Percentiles rank a stretch among this genome's conserved stretches.
These are phyloP conservation scores for Meandrina meandrites DNA, from an alignment of 92 coral and sea anemone species.

Conservation along the genomic window DNA sequence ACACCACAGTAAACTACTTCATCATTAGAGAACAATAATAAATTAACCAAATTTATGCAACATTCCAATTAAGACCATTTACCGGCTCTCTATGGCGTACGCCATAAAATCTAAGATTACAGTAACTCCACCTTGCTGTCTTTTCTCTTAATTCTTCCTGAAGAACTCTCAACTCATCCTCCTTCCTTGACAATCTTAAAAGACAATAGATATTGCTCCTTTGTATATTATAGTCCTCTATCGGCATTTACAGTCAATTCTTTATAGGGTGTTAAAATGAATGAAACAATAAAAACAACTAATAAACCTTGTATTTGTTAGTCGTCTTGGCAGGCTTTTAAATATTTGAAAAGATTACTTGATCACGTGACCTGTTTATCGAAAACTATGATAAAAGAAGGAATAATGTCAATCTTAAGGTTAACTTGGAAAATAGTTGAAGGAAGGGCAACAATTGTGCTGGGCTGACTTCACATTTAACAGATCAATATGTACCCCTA, in stretches of 20 bases:
- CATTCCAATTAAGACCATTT: neutral
- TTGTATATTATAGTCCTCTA: neutral
- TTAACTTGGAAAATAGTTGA: too few relatives aligned
- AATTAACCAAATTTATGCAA: neutral
- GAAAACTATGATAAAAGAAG: too few relatives aligned
- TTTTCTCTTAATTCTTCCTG: neutral
- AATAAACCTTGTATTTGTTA: too few relatives aligned
- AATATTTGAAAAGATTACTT: too few relatives aligned
- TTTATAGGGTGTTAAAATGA: neutral
- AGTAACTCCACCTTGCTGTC: neutral
- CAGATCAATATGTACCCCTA: too few relatives aligned
- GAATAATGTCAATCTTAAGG: too few relatives aligned
- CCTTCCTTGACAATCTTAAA: neutral
- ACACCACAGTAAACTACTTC: too few relatives aligned
- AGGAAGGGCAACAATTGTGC: too few relatives aligned
- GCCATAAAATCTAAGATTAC: neutral
- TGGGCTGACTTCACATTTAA: too few relatives aligned
- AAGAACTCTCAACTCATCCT: neutral
- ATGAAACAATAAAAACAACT: neutral
- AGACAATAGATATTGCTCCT: neutral
- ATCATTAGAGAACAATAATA: too few relatives aligned
- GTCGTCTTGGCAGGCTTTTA: too few relatives aligned
- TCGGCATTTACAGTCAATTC: neutral
- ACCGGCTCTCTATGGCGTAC: neutral
- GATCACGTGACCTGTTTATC: too few relatives aligned